Evolutionary conservation across 1,140 invertebrate genomes (phyloP).

Genomic region (Ceratosolen solmsi): DNA sequence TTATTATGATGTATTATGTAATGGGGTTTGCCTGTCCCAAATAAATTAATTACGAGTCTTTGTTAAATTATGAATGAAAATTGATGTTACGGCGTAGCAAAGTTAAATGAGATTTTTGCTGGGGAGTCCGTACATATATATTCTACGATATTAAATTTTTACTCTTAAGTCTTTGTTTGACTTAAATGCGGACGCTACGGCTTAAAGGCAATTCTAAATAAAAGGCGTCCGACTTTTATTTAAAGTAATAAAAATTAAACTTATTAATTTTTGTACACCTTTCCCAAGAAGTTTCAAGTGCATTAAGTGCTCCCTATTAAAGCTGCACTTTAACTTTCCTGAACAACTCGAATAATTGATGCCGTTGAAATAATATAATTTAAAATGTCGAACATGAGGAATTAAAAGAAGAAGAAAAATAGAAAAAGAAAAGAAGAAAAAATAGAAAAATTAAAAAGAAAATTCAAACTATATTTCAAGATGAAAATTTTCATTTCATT

Average conservation of each 20-base stretch:
- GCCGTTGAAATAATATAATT: background rate
- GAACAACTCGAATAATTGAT: conserved; percentile 1
- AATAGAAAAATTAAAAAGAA: too few relatives aligned
- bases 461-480: too few relatives aligned
- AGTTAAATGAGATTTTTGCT: background rate
- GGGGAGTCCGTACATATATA: background rate
- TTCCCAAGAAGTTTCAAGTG: background rate
- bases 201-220: background rate
- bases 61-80: conserved; percentile 8
- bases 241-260: background rate
- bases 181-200: background rate
- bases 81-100: background rate
- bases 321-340: background rate
- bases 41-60: conserved; percentile 4
- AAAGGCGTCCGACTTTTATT: background rate
- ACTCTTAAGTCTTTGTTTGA: background rate
- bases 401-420: too few relatives aligned
- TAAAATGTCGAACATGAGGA: background rate
- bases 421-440: too few relatives aligned
- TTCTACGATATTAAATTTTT: conserved; percentile 5
- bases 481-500: too few relatives aligned
- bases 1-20: background rate
- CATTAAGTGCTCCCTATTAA: background rate
- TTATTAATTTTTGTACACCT: background rate
- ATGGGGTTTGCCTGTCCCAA: background rate